A percentile compares a stretch with the other conserved stretches of the same genome.
These are phyloP conservation scores for Ptilodon capucinus DNA, from an alignment of 2,888 invertebrate genomes.

Conservation along the genomic window DNA sequence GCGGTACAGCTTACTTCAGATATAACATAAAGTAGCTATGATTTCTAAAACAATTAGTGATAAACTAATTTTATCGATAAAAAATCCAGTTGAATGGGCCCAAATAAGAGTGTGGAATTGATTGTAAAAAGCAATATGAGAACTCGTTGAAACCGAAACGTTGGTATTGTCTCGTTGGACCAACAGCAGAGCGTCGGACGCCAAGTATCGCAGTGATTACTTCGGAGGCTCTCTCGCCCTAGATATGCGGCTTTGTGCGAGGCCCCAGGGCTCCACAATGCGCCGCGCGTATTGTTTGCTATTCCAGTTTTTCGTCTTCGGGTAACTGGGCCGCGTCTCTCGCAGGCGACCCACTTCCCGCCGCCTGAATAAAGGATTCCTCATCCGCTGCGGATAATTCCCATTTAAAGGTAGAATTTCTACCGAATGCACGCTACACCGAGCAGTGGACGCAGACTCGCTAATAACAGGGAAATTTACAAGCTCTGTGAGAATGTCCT, in stretches of 20 bases:
- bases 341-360: slow-evolving; percentile 30
- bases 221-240: slow-evolving; percentile 23
- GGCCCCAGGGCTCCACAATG: background rate
- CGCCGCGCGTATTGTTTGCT: slow-evolving; percentile 35
- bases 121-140: too few species aligned
- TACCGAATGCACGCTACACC: slow-evolving; percentile 22
- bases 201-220: slow-evolving; percentile 22
- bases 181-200: background rate
- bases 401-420: background rate
- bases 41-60: too few species aligned
- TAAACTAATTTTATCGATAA: too few species aligned
- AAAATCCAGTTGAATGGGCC: too few species aligned
- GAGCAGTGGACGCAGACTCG: slow-evolving; percentile 31
- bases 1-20: too few species aligned
- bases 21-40: too few species aligned
- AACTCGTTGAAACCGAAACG: too few species aligned
- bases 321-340: slow-evolving; percentile 42
- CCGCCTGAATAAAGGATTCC: slow-evolving; percentile 11
- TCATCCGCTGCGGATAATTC: background rate
- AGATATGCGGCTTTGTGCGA: slow-evolving; percentile 17
- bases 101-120: too few species aligned
- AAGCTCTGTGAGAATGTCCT: slow-evolving; percentile 26
- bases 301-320: slow-evolving; percentile 29
- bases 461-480: slow-evolving; percentile 40
- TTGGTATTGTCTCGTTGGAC: background rate